phyloP scores from a whole-genome alignment of 2,888 invertebrate species.

The Aelia acuminata region DNA sequence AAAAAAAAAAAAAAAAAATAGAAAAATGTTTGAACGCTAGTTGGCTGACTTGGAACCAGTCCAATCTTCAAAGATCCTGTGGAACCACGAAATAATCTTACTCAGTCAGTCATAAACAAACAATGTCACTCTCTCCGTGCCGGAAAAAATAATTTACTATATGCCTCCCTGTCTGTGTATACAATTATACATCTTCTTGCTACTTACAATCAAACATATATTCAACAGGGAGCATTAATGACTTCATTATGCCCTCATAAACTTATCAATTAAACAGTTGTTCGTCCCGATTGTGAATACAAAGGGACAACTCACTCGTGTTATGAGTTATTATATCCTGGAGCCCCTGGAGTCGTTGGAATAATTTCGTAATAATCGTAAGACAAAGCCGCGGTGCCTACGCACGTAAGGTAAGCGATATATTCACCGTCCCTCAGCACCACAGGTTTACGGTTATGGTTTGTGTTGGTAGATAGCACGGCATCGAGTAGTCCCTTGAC shows the following conservation, averaged over 20 bases:
- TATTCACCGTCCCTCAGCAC: not conserved
- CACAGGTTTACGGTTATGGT: not conserved
- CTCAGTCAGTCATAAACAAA: conserved; percentile 23
- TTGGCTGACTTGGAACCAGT: not conserved
- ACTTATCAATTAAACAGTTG: conserved; percentile 34
- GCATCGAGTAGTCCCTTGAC: not conserved
- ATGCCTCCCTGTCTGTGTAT: not conserved
- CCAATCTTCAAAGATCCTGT: conserved; percentile 35
- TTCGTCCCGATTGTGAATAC: conserved; percentile 15
- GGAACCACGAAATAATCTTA: not conserved
- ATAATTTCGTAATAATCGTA: conserved; percentile 39
- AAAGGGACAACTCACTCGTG: conserved; percentile 22
- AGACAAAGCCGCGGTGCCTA: not conserved
- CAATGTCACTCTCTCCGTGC: not conserved
- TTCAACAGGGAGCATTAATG: not conserved
- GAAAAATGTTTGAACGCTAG: not conserved
- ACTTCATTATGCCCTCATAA: conserved; percentile 32
- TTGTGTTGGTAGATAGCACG: not conserved
- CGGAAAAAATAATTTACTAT: not conserved
- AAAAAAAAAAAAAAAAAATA: too few relatives aligned
- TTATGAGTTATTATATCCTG: conserved; percentile 30
- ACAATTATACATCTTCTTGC: not conserved
- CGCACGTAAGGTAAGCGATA: not conserved
- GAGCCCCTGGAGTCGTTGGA: not conserved
- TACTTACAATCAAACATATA: not conserved